Percentiles rank a stretch among this genome's conserved stretches.
phyloP scores from a whole-genome alignment of 2,113 vertebrate genomes.

The Seriola aureovittata region DNA sequence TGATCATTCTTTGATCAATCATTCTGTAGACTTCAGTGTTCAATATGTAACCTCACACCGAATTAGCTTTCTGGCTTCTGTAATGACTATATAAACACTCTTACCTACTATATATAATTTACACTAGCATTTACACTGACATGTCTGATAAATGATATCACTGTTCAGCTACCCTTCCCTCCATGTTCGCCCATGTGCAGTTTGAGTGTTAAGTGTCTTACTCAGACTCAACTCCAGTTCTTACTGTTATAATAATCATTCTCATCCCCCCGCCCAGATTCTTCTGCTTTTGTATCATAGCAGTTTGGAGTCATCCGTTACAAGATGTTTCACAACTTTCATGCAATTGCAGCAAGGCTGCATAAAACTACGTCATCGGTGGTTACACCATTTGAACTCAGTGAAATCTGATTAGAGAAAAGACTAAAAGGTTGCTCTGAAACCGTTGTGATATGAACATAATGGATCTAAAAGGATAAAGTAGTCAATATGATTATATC shows the following conservation, averaged over 20 bases:
- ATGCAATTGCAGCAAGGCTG: conserved; percentile 15
- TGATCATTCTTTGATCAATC: too few species aligned
- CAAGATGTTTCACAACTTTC: conserved; percentile 21
- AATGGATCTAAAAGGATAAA: too few species aligned
- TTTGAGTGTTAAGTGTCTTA: conserved; percentile 27
- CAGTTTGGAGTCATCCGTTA: background rate
- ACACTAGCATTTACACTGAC: background rate
- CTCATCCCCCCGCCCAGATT: background rate
- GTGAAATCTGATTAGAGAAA: background rate
- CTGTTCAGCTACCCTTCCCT: background rate
- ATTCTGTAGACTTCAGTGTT: background rate
- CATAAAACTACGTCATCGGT: background rate
- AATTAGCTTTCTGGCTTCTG: conserved; percentile 5
- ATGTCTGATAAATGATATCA: background rate
- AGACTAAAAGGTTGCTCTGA: background rate
- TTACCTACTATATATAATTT: background rate
- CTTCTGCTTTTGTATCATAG: conserved; percentile 11
- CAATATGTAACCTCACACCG: background rate
- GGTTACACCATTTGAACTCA: background rate
- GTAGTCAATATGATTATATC: background rate
- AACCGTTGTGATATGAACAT: background rate
- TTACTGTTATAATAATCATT: background rate
- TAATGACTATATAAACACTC: background rate
- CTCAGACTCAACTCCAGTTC: conserved; percentile 11
- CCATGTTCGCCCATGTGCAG: background rate